Base-by-base conservation (phyloP, 37 sponge, comb jelly and placozoan species). In the Beroe ovata region DNA sequence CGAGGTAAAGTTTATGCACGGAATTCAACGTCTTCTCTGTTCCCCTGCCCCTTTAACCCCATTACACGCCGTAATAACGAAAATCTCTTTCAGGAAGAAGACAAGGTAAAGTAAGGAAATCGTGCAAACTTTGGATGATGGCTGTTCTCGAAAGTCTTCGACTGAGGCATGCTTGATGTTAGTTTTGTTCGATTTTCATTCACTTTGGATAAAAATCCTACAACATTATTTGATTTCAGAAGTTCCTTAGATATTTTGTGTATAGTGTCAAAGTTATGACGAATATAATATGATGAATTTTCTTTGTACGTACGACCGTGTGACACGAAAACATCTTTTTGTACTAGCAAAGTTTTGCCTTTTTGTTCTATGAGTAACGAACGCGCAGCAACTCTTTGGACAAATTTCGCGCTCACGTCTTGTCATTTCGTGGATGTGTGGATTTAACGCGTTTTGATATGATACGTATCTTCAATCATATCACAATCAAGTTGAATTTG, bases 371-470 rank as follows among this genome's bases (percentile, higher is more conserved):
- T 8, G 22, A 77, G 84, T 41, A 14, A 25, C 22, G 33, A 23
- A 54, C 25, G 84, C 84, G 54, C 84, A 42, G 84, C 84, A 77
- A 42, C 39, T 23, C 47, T 77, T 77, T 42, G 41, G 84, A 77
- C 41, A 42, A 77, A 77, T 77, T 77, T 77, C 84, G 84, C 84
- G 84, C 84, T 39, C 84, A 42, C 54, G 22, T 77, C 26, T n/a
- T 26, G n/a, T 77, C 54, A 11, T 23, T 40, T 4, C 23, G 54
- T 21, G 1, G 33, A 20, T 16, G 23, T 62, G 29, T 62, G 21
- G 23, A 25, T 6, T 62, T 62, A n/a, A 26, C 4, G 63, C 6
- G 11, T 47, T 47, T 47, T 47, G 11, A n/a, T n/a, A n/a, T n/a
- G n/a, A n/a, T n/a, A n/a, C n/a, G n/a, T n/a, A n/a, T n/a, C n/a